phyloP scores from a whole-genome alignment of 2,888 invertebrate genomes.

The Keiferia lycopersicella region DNA sequence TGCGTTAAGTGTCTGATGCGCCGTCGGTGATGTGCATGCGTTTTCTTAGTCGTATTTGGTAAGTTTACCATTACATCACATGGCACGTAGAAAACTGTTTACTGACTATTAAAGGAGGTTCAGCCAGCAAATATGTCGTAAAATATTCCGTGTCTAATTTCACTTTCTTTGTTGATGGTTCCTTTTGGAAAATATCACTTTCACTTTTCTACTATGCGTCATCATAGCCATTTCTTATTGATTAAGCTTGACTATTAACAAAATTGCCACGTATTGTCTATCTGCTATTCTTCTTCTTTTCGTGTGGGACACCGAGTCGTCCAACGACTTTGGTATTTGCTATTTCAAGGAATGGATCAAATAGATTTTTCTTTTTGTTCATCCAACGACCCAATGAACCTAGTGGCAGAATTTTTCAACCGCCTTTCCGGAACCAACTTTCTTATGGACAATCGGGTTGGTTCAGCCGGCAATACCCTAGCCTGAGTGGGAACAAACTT shows the following conservation, averaged over 20 bases:
- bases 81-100: conserved; percentile 19
- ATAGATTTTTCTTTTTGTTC: too few species aligned
- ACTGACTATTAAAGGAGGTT: conserved; percentile 39
- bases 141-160: conserved; percentile 40
- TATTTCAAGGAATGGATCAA: too few species aligned
- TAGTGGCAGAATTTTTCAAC: too few species aligned
- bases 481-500: too few species aligned
- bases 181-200: conserved; percentile 33
- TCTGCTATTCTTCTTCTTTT: background rate
- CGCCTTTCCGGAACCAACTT: too few species aligned
- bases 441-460: too few species aligned
- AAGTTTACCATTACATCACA: conserved; percentile 25
- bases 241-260: background rate
- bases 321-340: too few species aligned
- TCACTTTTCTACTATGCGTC: background rate
- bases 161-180: conserved; percentile 44
- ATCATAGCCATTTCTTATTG: background rate
- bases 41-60: background rate
- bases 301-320: too few species aligned
- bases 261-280: background rate
- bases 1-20: too few species aligned
- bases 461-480: too few species aligned
- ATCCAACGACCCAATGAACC: too few species aligned
- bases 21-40: too few species aligned
- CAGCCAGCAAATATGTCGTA: conserved; percentile 42